Evolutionary conservation across 1,140 invertebrate genomes (phyloP), one percentile per base, ranked within the genome.

Genomic region (Eupristina koningsbergeri): DNA sequence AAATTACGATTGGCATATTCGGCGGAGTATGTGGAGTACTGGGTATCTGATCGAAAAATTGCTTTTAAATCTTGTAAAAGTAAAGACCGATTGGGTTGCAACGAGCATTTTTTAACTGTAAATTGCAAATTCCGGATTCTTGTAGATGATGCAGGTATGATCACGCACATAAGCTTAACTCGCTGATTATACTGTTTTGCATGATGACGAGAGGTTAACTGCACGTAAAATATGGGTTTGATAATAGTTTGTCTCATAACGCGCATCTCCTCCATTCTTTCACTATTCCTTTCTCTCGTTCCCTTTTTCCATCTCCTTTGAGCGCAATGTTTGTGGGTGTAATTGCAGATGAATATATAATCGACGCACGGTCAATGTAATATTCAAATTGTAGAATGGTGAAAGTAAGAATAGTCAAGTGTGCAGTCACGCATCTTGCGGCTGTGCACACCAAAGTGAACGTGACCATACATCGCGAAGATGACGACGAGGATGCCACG

Each of bases 341-440:
- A 76, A 76, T 76, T 76, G 50, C n/a, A 39, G 74, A 3, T 58
- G 74, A 76, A 76, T 76, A 47, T 58, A 76, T 76, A 76, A 76
- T 76, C 74, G 74, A 76, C 29, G 29, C 74, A 29, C 45, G 50
- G 29, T 53, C 50, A 39, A 58, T 41, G 22, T 34, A 15, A 47
- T 74, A 29, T n/a, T 39, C 73, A 26, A 71, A 1, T 71, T 71
- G 15, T 6, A 19, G 39, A 13, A 45, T 39, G 73, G 73, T 74
- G 73, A 74, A 74, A 74, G 73, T 74, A 47, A 50, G 47, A 74
- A 50, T 41, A 74, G 45, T 36, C 41, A 6, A 74, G 73, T 31
- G 45, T 41, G 8, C n/a, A 50, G 41, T 74, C 73, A 50, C 45
- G 73, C 73, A 74, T 74, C 73, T 74, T 29, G 73, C 45, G 73